Evolutionary conservation across 1,140 invertebrate species (phyloP).

Genomic region (Lordiphosa collinella): DNA sequence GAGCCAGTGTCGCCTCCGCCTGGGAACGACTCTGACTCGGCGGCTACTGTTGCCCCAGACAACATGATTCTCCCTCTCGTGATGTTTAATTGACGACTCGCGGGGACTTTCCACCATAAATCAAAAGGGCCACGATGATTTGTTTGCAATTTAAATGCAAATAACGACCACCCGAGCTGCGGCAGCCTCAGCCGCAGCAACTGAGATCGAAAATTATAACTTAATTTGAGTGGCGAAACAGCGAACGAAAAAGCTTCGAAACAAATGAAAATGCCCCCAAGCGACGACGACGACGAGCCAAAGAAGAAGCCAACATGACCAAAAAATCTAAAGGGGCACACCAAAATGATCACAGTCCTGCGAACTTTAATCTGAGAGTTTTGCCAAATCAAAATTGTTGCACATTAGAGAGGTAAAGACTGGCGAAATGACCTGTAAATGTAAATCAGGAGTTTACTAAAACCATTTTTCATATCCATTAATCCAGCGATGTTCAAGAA

Average conservation of each 20-base stretch:
- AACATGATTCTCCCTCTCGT: slow-evolving; percentile 8
- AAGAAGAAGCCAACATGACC: slow-evolving; percentile 41
- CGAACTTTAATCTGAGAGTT: no score
- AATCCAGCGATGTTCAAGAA: no score
- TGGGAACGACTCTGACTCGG: neutral
- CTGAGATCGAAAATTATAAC: slow-evolving; percentile 65
- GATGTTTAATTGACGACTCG: slow-evolving; percentile 57
- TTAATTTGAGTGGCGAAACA: slow-evolving; percentile 54
- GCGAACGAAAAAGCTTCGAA: slow-evolving; percentile 31
- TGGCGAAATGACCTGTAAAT: no score
- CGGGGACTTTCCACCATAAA: slow-evolving; percentile 63
- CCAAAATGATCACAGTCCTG: no score
- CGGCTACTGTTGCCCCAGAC: slow-evolving; percentile 6
- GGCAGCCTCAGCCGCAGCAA: slow-evolving; percentile 1
- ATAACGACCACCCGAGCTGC: slow-evolving; percentile 62
- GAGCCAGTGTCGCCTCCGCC: neutral
- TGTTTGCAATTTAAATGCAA: slow-evolving; percentile 77
- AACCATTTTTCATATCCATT: no score
- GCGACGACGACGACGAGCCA: slow-evolving; percentile 26
- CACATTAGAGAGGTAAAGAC: no score
- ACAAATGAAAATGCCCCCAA: slow-evolving; percentile 45
- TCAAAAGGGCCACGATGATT: slow-evolving; percentile 64
- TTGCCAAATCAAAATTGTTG: no score
- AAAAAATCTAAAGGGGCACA: no score
- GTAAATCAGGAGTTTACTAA: no score